phyloP scores from a whole-genome alignment of 2,113 vertebrate species.

The Anolis carolinensis region DNA sequence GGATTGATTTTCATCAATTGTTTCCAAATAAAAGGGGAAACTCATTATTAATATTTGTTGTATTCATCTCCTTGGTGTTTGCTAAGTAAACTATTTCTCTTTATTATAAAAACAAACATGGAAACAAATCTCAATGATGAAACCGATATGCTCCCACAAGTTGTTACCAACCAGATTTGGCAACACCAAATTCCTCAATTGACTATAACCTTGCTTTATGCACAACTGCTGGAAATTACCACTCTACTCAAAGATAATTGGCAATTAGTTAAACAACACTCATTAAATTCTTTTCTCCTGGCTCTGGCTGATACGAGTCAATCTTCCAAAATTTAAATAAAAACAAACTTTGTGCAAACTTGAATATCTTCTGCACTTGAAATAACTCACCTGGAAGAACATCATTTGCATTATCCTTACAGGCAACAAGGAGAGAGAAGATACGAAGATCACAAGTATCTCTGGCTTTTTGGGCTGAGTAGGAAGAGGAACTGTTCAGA shows the following conservation, averaged over 20 bases:
- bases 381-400: constrained; percentile 25
- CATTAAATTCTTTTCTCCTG: constrained; percentile 46
- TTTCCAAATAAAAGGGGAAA: neutral
- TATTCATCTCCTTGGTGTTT: neutral
- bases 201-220: constrained; percentile 1
- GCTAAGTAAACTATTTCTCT: neutral
- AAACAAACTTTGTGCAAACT: constrained; percentile 58
- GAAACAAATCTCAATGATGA: neutral
- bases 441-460: neutral
- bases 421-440: neutral
- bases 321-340: constrained; percentile 19
- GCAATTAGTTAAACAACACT: constrained; percentile 71
- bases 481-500: neutral
- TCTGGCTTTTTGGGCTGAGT: neutral
- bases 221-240: constrained; percentile 67
- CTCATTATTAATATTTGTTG: neutral
- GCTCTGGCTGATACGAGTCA: constrained; percentile 30
- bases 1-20: too few relatives aligned
- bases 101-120: neutral
- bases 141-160: constrained; percentile 24
- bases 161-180: neutral
- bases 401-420: constrained; percentile 20
- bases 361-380: constrained; percentile 5
- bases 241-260: constrained; percentile 60
- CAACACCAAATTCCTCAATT: neutral